Conservation (phyloP, 2,797 vertebrate genomes). For the Scarus forsteni region DNA sequence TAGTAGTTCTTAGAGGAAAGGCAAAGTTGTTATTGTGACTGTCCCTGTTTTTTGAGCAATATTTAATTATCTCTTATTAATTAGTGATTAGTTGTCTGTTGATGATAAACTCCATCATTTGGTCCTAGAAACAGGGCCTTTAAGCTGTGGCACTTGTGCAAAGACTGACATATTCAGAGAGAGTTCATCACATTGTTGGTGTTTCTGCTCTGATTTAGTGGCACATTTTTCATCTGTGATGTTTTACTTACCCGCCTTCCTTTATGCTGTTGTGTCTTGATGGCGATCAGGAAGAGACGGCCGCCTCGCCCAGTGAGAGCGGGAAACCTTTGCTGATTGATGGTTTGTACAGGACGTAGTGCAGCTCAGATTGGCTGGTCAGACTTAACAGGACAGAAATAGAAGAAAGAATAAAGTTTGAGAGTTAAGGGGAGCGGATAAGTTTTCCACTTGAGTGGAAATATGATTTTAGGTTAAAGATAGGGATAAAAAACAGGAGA, state of each 20-base stretch:
- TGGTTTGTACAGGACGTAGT: neutral
- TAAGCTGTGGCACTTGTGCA: too few relatives aligned
- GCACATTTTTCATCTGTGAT: too few relatives aligned
- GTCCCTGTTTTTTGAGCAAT: too few relatives aligned
- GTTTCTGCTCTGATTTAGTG: too few relatives aligned
- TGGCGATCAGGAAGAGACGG: constrained; percentile 47
- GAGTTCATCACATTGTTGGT: too few relatives aligned
- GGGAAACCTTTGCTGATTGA: constrained; percentile 54
- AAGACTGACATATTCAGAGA: too few relatives aligned
- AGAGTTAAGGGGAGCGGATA: neutral
- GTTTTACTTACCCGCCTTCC: constrained; percentile 19
- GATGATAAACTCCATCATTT: too few relatives aligned
- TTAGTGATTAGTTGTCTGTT: too few relatives aligned
- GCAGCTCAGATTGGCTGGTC: neutral
- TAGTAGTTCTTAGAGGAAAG: too few relatives aligned
- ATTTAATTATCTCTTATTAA: too few relatives aligned
- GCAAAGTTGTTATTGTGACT: too few relatives aligned
- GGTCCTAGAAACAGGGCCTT: too few relatives aligned
- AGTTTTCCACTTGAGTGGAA: neutral
- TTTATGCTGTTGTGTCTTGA: constrained; percentile 43
- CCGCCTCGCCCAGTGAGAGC: constrained; percentile 43
- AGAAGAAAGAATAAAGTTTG: neutral
- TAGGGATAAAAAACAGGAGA: neutral
- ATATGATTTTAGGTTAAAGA: neutral
- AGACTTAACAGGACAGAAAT: neutral